phyloP scores from a whole-genome alignment of 2,113 vertebrate species.

The Crotalus viridis region DNA sequence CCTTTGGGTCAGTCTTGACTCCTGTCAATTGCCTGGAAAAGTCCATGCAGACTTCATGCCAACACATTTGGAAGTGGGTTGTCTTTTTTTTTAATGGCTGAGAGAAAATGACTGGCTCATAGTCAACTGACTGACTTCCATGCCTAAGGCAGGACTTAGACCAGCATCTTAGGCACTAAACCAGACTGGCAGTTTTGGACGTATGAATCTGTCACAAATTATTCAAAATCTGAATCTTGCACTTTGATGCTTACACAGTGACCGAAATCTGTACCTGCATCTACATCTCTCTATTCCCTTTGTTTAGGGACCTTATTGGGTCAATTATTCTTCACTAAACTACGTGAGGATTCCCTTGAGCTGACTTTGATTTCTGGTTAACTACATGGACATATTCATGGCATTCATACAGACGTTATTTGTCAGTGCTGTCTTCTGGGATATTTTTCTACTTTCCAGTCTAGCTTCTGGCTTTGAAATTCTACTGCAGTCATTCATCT shows the following conservation, averaged over 20 bases:
- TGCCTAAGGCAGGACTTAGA: not conserved
- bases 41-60: not conserved
- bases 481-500: not conserved
- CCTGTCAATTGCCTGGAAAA: not conserved
- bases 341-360: not conserved
- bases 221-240: not conserved
- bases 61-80: not conserved
- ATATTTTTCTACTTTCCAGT: not conserved
- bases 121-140: not conserved
- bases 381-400: not conserved
- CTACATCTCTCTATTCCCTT: not conserved
- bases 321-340: not conserved
- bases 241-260: not conserved
- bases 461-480: not conserved
- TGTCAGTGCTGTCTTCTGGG: not conserved
- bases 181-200: not conserved
- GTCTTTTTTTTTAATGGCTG: not conserved
- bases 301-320: not conserved
- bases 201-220: not conserved
- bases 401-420: not conserved
- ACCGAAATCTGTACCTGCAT: not conserved
- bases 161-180: not conserved
- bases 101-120: not conserved
- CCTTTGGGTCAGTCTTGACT: not conserved
- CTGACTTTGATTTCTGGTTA: not conserved